Conservation (phyloP, 2,797 vertebrate species). For the Crotalus adamanteus region DNA sequence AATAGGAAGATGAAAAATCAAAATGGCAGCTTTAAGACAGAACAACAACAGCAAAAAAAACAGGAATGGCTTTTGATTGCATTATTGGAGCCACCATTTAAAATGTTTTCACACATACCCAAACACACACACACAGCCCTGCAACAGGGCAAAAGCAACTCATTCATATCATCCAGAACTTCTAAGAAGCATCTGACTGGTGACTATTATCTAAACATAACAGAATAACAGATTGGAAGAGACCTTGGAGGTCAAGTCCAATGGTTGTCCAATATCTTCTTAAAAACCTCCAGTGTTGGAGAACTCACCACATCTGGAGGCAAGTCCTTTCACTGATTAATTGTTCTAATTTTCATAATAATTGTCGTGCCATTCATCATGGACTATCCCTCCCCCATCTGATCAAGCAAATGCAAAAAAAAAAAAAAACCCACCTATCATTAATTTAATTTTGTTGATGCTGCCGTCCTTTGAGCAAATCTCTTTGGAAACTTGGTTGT, state of each 20-base stretch:
- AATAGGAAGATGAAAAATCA: not conserved
- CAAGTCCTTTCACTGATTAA: not conserved
- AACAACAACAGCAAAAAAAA: not conserved
- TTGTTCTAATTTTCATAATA: not conserved
- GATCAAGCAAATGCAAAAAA: not conserved
- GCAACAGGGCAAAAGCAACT: not conserved
- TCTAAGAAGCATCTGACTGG: not conserved
- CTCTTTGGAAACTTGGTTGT: constrained; percentile 24
- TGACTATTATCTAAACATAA: not conserved
- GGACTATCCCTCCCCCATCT: not conserved
- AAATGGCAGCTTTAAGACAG: not conserved
- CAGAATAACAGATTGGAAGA: not conserved
- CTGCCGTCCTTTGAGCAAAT: constrained; percentile 26
- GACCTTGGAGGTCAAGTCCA: not conserved
- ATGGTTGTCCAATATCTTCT: not conserved
- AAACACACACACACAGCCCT: not conserved
- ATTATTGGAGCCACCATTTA: not conserved
- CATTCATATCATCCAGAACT: not conserved
- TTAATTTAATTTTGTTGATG: constrained; percentile 17
- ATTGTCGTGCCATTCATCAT: no score
- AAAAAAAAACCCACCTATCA: not conserved
- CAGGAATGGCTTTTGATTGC: not conserved
- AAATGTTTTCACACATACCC: not conserved
- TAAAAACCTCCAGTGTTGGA: not conserved
- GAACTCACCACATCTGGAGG: not conserved